Base-by-base conservation (phyloP, 2,113 vertebrate genomes). In the Prunella himalayana region DNA sequence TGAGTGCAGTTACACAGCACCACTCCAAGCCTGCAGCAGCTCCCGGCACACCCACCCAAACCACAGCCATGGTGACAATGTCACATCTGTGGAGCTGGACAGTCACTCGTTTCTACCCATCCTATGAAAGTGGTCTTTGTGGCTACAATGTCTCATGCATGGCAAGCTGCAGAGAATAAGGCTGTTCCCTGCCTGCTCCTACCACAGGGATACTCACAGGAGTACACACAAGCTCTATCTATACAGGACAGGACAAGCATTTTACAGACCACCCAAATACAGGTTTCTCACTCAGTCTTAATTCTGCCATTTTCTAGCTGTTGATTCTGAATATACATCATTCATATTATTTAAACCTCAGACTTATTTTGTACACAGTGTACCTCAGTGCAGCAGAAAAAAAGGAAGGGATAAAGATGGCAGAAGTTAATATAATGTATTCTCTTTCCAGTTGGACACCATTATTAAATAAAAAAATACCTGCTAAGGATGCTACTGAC, bases 221-320 rank as follows among this genome's bases (percentile, higher is more conserved):
- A 83, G 41, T 12, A 10, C 2, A 1, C 13, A 9, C 15, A 39
- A 45, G 49, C 25, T 13, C 21, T 10, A 2, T 41, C 53, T 16
- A 0, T 6, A 41, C 47, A 5, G 11, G 37, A 22, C 2, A 0
- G 33, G 24, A 54, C 0, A 0, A 82, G 49, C 27, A 21, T 66
- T 87, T 79, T 35, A 47, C 33, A 88, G 37, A 37, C 24, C 24
- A 50, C 54, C 5, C 57, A 54, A 66, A 49, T 8, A 57, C 25
- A 70, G 6, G 54, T 0, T 78, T 41, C 16, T 25, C 0, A 0
- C 1, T 2, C 42, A 31, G 4, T 19, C 54, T 82, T 57, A 72
- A 41, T 47, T 76, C 53, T 66, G 53, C 20, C 18, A 12, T 59
- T 50, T 80, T 51, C 23, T n/a, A 90, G 59, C 30, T 53, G 31